Percentiles rank a stretch among this genome's conserved stretches.
Conservation (phyloP, 2,113 vertebrate species). For the Merops nubicus region DNA sequence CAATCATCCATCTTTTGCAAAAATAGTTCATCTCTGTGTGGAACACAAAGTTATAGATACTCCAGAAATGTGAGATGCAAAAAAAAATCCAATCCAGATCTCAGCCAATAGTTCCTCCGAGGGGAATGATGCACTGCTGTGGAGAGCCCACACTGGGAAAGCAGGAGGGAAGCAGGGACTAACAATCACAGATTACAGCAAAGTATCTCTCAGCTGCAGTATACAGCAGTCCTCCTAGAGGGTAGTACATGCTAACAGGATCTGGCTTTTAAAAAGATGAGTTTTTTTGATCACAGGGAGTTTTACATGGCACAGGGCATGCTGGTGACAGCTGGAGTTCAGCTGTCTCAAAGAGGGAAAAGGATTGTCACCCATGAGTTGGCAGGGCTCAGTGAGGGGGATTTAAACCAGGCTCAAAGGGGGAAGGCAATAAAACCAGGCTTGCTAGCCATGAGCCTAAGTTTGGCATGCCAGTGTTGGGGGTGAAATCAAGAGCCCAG, state of each 20-base stretch:
- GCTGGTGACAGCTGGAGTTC: no score
- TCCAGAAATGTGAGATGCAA: background rate
- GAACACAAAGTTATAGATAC: background rate
- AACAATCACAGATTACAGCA: background rate
- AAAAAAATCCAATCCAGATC: background rate
- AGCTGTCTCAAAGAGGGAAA: no score
- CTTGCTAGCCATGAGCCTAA: no score
- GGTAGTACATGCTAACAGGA: background rate
- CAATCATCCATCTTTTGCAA: background rate
- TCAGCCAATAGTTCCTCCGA: background rate
- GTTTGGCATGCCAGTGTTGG: no score
- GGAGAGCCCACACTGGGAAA: background rate
- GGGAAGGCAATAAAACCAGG: no score
- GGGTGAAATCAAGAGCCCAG: no score
- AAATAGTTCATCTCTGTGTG: background rate
- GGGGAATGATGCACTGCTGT: background rate
- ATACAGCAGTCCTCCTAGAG: background rate
- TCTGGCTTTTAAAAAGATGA: background rate
- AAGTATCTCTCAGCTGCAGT: background rate
- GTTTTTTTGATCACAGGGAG: no score
- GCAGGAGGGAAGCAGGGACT: background rate
- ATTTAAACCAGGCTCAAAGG: no score
- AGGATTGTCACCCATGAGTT: no score
- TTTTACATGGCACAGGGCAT: no score
- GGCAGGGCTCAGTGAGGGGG: no score